These are phyloP conservation scores for Tragelaphus strepsiceros DNA, from an alignment of 2,113 vertebrate species.

Conservation along the genomic window DNA sequence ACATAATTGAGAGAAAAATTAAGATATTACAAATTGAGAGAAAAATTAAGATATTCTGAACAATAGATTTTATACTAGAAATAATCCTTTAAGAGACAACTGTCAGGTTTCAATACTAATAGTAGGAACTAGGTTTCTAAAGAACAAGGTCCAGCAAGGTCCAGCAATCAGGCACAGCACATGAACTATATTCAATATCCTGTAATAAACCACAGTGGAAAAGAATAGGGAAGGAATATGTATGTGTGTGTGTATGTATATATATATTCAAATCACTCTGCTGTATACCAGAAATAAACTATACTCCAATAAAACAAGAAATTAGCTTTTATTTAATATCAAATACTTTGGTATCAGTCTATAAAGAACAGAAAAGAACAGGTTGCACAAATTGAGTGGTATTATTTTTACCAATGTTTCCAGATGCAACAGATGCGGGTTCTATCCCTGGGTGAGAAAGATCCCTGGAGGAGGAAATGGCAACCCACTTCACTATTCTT, in stretches of 20 bases:
- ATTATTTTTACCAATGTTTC: neutral
- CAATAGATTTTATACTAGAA: neutral
- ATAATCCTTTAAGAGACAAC: neutral
- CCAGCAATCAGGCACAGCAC: neutral
- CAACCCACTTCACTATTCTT: neutral
- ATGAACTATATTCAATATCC: neutral
- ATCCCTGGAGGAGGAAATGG: neutral
- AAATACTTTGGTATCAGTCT: neutral
- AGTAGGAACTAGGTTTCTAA: neutral
- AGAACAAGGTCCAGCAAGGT: neutral
- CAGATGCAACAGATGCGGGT: rapidly evolving
- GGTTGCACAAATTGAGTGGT: neutral
- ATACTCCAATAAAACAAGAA: neutral
- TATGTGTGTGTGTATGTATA: neutral
- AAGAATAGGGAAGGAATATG: neutral
- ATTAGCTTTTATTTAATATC: neutral
- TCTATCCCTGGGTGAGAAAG: neutral
- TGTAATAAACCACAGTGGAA: neutral
- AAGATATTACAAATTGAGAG: neutral
- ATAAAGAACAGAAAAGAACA: neutral
- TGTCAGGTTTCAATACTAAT: neutral
- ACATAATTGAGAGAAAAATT: neutral
- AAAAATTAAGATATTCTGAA: neutral
- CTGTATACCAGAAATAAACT: neutral
- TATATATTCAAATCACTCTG: neutral